These are phyloP conservation scores for Eurosta solidaginis DNA, from an alignment of 1,140 invertebrate genomes.

Conservation along the genomic window DNA sequence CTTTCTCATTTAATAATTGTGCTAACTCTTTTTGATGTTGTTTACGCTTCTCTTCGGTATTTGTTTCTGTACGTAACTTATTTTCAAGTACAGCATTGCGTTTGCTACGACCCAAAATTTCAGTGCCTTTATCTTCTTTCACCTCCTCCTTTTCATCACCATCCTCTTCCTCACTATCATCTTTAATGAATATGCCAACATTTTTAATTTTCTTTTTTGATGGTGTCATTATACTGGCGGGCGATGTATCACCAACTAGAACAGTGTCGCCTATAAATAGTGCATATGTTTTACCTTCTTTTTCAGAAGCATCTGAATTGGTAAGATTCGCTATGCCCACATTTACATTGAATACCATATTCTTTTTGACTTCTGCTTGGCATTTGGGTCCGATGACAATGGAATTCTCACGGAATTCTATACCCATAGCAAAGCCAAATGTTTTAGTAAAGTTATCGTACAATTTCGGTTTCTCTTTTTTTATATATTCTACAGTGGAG, in stretches of 20 bases:
- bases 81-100: constrained; percentile 93
- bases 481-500: constrained; percentile 78
- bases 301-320: constrained; percentile 83
- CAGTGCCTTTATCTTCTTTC: constrained; percentile 65
- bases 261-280: constrained; percentile 97
- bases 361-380: constrained; percentile 79
- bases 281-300: constrained; percentile 88
- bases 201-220: constrained; percentile 96
- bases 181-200: constrained; percentile 94
- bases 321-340: constrained; percentile 88
- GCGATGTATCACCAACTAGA: constrained; percentile 82
- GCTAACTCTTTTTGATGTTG: constrained; percentile 96
- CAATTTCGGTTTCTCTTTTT: constrained; percentile 85
- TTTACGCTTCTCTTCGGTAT: constrained; percentile 95
- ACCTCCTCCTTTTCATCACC: constrained; percentile 69
- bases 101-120: constrained; percentile 79
- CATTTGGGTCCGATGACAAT: constrained; percentile 92
- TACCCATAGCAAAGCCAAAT: constrained; percentile 96
- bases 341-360: constrained; percentile 97
- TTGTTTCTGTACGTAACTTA: constrained; percentile 93
- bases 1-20: constrained; percentile 87
- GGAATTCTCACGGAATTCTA: constrained; percentile 96
- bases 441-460: constrained; percentile 92
- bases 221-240: constrained; percentile 87
- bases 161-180: constrained; percentile 85